Evolutionary conservation across 2,113 vertebrate species (phyloP).

Genomic region (Dendrocopos noguchii): DNA sequence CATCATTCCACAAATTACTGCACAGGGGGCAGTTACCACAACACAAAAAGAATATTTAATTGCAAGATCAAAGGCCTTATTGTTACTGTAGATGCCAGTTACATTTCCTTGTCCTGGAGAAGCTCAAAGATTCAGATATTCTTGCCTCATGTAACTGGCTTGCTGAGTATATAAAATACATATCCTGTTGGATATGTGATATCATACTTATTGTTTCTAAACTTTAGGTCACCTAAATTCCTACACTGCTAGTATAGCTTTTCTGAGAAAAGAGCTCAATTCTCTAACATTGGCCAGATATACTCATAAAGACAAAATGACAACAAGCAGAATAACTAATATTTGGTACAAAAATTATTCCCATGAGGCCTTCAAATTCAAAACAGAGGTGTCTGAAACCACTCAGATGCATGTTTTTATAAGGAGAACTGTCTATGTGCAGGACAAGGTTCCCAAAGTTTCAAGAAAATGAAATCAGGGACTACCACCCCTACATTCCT

Average conservation of each 20-base stretch:
- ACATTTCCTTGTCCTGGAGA: background rate
- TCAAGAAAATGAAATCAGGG: background rate
- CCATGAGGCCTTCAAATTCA: background rate
- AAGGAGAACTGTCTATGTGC: background rate
- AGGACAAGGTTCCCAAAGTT: background rate
- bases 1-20: background rate
- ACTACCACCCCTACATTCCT: background rate
- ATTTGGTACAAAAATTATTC: background rate
- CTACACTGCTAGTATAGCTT: background rate
- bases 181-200: background rate
- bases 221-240: background rate
- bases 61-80: background rate
- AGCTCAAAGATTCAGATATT: background rate
- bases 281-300: background rate
- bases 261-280: background rate
- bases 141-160: background rate
- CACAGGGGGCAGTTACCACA: background rate
- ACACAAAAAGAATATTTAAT: background rate
- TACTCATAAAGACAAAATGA: background rate
- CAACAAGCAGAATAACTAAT: background rate
- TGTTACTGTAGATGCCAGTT: background rate
- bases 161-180: background rate
- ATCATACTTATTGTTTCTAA: background rate
- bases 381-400: background rate
- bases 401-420: background rate